Evolutionary conservation across 2,888 invertebrate genomes (phyloP).

Genomic region (Ectemnius continuus): DNA sequence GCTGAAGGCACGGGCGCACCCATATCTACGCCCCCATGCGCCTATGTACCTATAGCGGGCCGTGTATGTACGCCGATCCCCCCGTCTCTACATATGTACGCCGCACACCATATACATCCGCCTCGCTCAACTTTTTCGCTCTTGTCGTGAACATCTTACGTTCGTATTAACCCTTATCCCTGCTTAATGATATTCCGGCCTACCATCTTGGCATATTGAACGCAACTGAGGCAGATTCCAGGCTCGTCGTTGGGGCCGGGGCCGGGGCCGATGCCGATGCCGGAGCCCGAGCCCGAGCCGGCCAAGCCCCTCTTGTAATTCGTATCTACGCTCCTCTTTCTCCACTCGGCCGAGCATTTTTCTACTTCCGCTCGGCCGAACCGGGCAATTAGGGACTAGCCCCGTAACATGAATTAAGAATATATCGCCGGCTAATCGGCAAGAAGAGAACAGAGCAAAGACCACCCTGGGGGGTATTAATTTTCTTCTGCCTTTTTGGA

Average conservation of each 20-base stretch:
- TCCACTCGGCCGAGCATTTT: slow-evolving; percentile 25
- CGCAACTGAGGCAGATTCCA: slow-evolving; percentile 60
- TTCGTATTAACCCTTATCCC: slow-evolving; percentile 70
- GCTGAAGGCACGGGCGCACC: slow-evolving; percentile 77
- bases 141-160: slow-evolving; percentile 63
- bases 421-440: slow-evolving; percentile 31
- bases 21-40: slow-evolving; percentile 78
- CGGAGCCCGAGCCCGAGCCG: neutral
- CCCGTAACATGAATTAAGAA: slow-evolving; percentile 33
- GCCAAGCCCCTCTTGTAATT: slow-evolving; percentile 59
- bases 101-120: slow-evolving; percentile 63
- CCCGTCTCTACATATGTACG: slow-evolving; percentile 47
- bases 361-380: slow-evolving; percentile 30
- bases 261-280: too few relatives aligned
- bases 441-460: neutral
- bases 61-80: slow-evolving; percentile 57
- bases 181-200: slow-evolving; percentile 69
- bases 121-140: slow-evolving; percentile 64
- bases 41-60: slow-evolving; percentile 68
- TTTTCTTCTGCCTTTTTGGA: neutral
- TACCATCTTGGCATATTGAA: slow-evolving; percentile 62
- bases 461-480: slow-evolving; percentile 2
- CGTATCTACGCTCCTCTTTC: slow-evolving; percentile 37
- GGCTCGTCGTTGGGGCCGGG: slow-evolving; percentile 27
- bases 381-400: slow-evolving; percentile 44